Evolutionary conservation across 2,888 invertebrate genomes (phyloP), one percentile per base, ranked within the genome.

Genomic region (Notodonta dromedarius): DNA sequence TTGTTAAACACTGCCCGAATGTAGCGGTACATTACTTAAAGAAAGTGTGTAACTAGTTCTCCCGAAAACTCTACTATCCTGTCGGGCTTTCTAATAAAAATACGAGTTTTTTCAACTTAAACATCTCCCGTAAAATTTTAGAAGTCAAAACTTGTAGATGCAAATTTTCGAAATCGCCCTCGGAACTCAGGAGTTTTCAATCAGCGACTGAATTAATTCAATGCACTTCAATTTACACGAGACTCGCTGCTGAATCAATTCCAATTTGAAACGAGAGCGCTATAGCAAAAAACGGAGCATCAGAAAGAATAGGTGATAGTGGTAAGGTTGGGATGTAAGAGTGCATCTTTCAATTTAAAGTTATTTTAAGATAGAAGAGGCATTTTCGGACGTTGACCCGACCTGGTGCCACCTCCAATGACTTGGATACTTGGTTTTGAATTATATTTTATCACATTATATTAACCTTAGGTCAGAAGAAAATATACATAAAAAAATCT

Each of bases 121-220:
- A 6, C 5, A 32, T 52, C 32, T 32, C 52, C 13, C 13, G 12
- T 52, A 32, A 32, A 51, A 5, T 32, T 35, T 50, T 32, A 8
- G 5, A 52, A 35, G 32, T 32, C 35, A 24, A 12, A 52, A 32
- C 32, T 12, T 13, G 32, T 32, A 13, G 16, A 57, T 57, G 35
- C 39, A 56, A 61, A 42, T 58, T 13, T 65, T 58, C 52, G 62
- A 65, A 57, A 67, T 58, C 60, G 16, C 60, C 12, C 58, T 44
- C 16, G 3, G 2, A 24, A 32, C 44, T 39, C 13, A 13, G 35
- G 54, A 39, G 79, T 84, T 87, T 90, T 86, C 84, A 87, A 88
- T 88, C 84, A 84, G 69, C 70, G 71, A 69, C 74, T 72, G 74
- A 84, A 84, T 85, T 86, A 87, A 87, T 86, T 85, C 78, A 82